A percentile compares a stretch with the other conserved stretches of the same genome.
phyloP scores from a whole-genome alignment of 2,797 vertebrate genomes.

The Dicrostonyx torquatus region DNA sequence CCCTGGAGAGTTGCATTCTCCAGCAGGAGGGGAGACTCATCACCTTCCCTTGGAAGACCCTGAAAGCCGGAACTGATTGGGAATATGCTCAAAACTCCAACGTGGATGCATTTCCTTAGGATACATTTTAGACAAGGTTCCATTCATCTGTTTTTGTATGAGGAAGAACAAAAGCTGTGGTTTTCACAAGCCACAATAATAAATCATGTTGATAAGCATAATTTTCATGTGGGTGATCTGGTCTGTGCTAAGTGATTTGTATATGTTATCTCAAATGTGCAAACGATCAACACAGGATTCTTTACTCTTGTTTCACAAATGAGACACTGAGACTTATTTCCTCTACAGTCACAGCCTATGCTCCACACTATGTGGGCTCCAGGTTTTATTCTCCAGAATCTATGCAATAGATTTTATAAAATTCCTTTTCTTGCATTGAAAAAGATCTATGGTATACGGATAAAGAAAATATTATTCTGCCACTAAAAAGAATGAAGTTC shows the following conservation, averaged over 20 bases:
- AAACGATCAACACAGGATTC: not conserved
- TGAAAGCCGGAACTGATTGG: not conserved
- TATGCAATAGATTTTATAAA: not conserved
- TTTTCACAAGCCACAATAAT: not conserved
- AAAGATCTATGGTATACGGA: not conserved
- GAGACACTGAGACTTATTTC: not conserved
- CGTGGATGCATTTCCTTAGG: not conserved
- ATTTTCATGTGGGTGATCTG: not conserved
- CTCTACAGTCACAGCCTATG: not conserved
- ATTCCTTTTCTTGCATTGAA: not conserved
- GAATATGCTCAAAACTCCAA: not conserved
- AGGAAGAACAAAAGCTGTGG: not conserved
- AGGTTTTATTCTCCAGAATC: not conserved
- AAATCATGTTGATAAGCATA: not conserved
- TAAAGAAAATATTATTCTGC: not conserved
- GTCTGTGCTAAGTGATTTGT: constrained; percentile 31
- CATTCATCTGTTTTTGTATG: not conserved
- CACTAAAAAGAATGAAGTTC: not conserved
- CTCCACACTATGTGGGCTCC: not conserved
- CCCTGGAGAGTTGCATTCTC: not conserved
- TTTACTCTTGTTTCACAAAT: constrained; percentile 22
- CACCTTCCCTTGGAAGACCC: constrained; percentile 1
- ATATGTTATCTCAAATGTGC: constrained; percentile 41
- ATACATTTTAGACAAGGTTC: constrained; percentile 28
- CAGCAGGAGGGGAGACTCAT: not conserved